Evolutionary conservation across 2,797 vertebrate species (phyloP).

Genomic region (Dermochelys coriacea): DNA sequence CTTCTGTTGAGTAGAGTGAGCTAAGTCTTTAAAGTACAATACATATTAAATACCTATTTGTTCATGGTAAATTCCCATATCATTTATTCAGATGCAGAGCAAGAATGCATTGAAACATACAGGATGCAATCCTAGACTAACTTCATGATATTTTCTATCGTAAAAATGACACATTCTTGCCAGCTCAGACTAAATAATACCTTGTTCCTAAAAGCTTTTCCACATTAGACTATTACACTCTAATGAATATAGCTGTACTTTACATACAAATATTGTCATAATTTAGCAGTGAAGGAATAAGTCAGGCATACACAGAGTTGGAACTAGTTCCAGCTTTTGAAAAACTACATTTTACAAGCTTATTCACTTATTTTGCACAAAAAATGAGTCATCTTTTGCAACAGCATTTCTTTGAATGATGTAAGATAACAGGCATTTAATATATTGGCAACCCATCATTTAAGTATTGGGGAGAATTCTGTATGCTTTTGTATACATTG

Average conservation of each 20-base stretch:
- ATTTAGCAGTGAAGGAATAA: slow-evolving; percentile 34
- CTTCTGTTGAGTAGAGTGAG: neutral
- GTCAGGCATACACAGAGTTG: slow-evolving; percentile 25
- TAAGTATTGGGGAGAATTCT: neutral
- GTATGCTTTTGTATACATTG: neutral
- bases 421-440: neutral
- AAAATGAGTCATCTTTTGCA: slow-evolving; percentile 41
- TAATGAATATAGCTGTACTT: slow-evolving; percentile 56
- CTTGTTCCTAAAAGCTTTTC: slow-evolving; percentile 61
- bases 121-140: neutral
- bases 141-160: neutral
- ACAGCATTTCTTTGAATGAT: neutral
- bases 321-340: slow-evolving; percentile 34
- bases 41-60: neutral
- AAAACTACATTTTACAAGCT: slow-evolving; percentile 36
- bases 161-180: neutral
- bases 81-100: neutral
- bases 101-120: neutral
- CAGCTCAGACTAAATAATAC: slow-evolving; percentile 39
- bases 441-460: neutral
- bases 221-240: slow-evolving; percentile 28
- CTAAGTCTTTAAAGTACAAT: neutral
- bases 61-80: neutral
- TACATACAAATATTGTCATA: slow-evolving; percentile 48
- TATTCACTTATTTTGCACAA: slow-evolving; percentile 34